Evolutionary conservation across 2,113 vertebrate genomes (phyloP).

Genomic region (Halichoerus grypus): DNA sequence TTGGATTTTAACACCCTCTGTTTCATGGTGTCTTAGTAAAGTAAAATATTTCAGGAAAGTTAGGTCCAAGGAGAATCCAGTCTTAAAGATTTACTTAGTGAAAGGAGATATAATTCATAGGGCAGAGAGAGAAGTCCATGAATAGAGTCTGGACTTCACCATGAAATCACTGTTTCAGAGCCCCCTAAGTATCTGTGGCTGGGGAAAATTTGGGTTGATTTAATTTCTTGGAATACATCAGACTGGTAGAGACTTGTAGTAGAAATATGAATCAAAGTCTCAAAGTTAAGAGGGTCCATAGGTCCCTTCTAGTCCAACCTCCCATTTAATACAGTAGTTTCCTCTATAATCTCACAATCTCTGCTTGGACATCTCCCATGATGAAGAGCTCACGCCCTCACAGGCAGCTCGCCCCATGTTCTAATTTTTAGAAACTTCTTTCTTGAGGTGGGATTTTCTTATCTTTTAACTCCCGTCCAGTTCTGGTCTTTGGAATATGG

Average conservation of each 20-base stretch:
- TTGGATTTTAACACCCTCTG: slow-evolving; percentile 63
- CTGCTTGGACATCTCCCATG: neutral
- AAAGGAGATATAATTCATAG: slow-evolving; percentile 5
- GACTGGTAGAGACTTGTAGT: neutral
- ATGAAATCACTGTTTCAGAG: slow-evolving; percentile 30
- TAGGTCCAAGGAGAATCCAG: neutral
- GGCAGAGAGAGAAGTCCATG: neutral
- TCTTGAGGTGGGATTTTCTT: neutral
- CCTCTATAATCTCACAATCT: fast-evolving
- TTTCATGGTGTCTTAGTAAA: slow-evolving; percentile 35
- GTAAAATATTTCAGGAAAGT: slow-evolving; percentile 58
- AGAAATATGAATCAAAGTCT: neutral
- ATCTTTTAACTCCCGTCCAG: neutral
- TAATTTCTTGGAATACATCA: neutral
- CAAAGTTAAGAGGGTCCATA: neutral
- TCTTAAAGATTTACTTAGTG: slow-evolving; percentile 37
- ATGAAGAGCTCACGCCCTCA: neutral
- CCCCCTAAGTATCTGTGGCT: neutral
- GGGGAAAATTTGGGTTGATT: neutral
- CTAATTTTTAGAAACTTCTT: slow-evolving; percentile 6
- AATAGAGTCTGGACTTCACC: neutral
- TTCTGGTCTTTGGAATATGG: neutral
- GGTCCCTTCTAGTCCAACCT: neutral
- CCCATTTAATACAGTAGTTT: neutral
- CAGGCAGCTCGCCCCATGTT: neutral